These are phyloP conservation scores for Monopterus albus DNA, from an alignment of 2,113 vertebrate species.

Conservation along the genomic window DNA sequence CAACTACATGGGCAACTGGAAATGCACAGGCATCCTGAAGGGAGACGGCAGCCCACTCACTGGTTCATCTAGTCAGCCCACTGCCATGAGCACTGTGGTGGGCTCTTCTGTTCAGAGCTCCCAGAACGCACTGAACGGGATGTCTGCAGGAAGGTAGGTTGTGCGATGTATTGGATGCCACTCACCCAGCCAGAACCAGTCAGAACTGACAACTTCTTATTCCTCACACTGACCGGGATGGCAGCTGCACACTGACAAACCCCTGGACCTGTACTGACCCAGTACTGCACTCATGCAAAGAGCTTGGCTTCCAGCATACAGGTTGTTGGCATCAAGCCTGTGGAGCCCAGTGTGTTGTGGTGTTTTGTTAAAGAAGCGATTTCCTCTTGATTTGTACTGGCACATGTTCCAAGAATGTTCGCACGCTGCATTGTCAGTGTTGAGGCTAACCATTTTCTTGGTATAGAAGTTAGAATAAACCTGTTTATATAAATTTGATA, in stretches of 20 bases:
- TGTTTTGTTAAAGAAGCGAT: neutral
- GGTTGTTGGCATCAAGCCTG: slow-evolving; percentile 29
- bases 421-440: slow-evolving; percentile 31
- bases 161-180: slow-evolving; percentile 55
- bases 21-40: slow-evolving; percentile 96
- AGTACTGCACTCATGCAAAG: slow-evolving; percentile 66
- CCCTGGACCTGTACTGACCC: slow-evolving; percentile 51
- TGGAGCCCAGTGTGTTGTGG: slow-evolving; percentile 35
- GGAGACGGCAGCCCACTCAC: slow-evolving; percentile 96
- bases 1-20: slow-evolving; percentile 99
- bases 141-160: slow-evolving; percentile 92
- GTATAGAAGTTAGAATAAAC: slow-evolving; percentile 58
- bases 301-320: slow-evolving; percentile 70
- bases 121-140: slow-evolving; percentile 90
- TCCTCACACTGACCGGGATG: slow-evolving; percentile 69
- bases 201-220: slow-evolving; percentile 62
- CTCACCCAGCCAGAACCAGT: slow-evolving; percentile 52
- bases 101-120: slow-evolving; percentile 86
- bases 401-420: slow-evolving; percentile 32
- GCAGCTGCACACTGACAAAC: slow-evolving; percentile 65
- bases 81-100: slow-evolving; percentile 86
- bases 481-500: slow-evolving; percentile 49
- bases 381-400: slow-evolving; percentile 28
- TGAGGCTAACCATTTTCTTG: slow-evolving; percentile 19
- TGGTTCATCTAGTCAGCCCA: slow-evolving; percentile 87